Evolutionary conservation across 2,797 vertebrate genomes (phyloP), one percentile per base, ranked within the genome.

Genomic region (Tapirus indicus): DNA sequence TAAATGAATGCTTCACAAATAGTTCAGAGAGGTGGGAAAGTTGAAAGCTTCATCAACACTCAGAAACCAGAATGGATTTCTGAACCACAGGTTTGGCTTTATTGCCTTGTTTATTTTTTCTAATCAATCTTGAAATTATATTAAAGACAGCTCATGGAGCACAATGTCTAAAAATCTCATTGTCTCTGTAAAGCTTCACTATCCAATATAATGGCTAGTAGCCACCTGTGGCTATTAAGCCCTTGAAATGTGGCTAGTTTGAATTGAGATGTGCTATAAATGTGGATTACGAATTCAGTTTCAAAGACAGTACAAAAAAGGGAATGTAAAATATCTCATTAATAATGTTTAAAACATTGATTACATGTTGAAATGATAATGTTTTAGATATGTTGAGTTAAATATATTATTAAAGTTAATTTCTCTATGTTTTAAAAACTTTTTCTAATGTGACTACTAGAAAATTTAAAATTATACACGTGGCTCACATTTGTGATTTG

Each of bases 281-380:
- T 62, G n/a, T 17, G 71, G 64, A 32, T 49, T 38, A 56, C 2
- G 47, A 13, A 71, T 44, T 6, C 21, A 17, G 38, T 66, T 71
- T 95, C 38, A 56, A 94, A 94, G 84, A 66, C 9, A 44, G 10
- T 62, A 14, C 6, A 49, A 78, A 85, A 66, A 92, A 17, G 1
- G 49, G 32, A 52, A 38, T 94, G 47, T 25, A 87, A 95, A 91
- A 25, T 66, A 32, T 38, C 38, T 78, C 29, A 52, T 68, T 79
- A 27, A 25, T 56, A 78, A 12, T 58, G 92, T 74, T 56, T 23
- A 85, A 71, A 91, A 88, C 41, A 47, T 41, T 44, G 54, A 49
- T 68, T 80, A 64, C 7, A 9, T 74, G 38, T 79, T 93, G 10
- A 93, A 96, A 91, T 60, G 29, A 62, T 91, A 88, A 85, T 75